These are phyloP conservation scores for Periophthalmus modestus DNA, from an alignment of 2,113 vertebrate species.

Conservation along the genomic window DNA sequence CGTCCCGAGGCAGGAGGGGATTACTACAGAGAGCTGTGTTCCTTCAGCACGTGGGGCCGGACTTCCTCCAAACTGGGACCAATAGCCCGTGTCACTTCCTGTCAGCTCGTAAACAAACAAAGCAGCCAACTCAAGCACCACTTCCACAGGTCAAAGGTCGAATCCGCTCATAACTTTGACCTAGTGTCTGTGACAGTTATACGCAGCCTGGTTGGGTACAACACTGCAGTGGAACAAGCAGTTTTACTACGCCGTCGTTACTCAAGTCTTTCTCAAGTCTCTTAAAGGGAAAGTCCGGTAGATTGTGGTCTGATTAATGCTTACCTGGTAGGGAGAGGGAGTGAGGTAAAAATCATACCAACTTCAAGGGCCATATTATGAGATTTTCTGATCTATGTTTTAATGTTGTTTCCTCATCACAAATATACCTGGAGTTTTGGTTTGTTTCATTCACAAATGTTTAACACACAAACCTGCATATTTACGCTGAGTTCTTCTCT, in stretches of 20 bases:
- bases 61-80: conserved; percentile 62
- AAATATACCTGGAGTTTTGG: too few species aligned
- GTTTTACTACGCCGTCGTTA: conserved; percentile 43
- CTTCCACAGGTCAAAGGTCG: conserved; percentile 68
- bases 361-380: too few species aligned
- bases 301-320: background rate
- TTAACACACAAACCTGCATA: too few species aligned
- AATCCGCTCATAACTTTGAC: conserved; percentile 54
- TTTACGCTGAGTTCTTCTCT: too few species aligned
- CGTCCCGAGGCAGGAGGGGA: conserved; percentile 33
- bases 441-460: too few species aligned
- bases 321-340: background rate
- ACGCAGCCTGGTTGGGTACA: conserved; percentile 46
- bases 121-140: conserved; percentile 66
- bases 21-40: conserved; percentile 39
- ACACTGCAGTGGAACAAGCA: conserved; percentile 41
- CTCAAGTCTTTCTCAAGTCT: background rate
- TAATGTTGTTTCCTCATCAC: too few species aligned
- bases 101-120: conserved; percentile 71
- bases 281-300: background rate
- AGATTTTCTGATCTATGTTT: too few species aligned
- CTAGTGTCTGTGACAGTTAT: conserved; percentile 59
- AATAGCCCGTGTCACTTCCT: conserved; percentile 62
- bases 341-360: background rate
- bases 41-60: conserved; percentile 22